Base-by-base conservation (phyloP, 2,888 invertebrate genomes). In the Pristionchus exspectatus region DNA sequence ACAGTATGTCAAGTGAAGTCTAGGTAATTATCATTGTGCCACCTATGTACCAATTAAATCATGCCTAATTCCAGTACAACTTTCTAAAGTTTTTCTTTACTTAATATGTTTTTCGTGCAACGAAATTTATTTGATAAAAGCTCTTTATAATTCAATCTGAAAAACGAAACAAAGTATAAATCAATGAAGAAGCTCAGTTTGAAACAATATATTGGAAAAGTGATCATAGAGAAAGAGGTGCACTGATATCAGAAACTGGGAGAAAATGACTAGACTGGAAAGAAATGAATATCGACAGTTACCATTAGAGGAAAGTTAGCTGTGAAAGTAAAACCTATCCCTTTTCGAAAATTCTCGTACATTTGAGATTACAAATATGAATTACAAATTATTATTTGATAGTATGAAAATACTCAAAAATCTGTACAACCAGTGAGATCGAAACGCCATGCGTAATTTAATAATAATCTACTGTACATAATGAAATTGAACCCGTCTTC, bases 401-500 rank as follows among this genome's bases (percentile, higher is more conserved):
- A 56, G 56, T 21, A 56, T 21, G 7, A 63, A 12, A 21, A 12
- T 81, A 44, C 54, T 81, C 50, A 44, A 27, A n/a, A n/a, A 27
- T 81, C 50, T 81, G 81, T 81, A 81, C 81, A 81, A 21, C n/a
- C 18, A 21, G 38, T 44, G 38, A 30, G 14, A 77, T 30, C 21
- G n/a, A 50, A 9, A 81, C 50, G 81, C 24, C 50, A 27, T 12
- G 81, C 33, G 81, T 27, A 44, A 81, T 81, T 81, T 27, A 14
- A 81, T 81, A 81, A 18, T 50, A 44, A 44, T 44, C 81, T 81
- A 50, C 50, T 81, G 50, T 81, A 81, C 81, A 81, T 12, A 81
- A 50, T 1, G 44, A 50, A 18, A 33, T 81, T 4, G 27, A 14
- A 81, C 81, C 81, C 50, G 81, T 81, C 50, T 24, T 81, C 18